phyloP scores from a whole-genome alignment of 1,140 invertebrate genomes.

The Drosophila littoralis region DNA sequence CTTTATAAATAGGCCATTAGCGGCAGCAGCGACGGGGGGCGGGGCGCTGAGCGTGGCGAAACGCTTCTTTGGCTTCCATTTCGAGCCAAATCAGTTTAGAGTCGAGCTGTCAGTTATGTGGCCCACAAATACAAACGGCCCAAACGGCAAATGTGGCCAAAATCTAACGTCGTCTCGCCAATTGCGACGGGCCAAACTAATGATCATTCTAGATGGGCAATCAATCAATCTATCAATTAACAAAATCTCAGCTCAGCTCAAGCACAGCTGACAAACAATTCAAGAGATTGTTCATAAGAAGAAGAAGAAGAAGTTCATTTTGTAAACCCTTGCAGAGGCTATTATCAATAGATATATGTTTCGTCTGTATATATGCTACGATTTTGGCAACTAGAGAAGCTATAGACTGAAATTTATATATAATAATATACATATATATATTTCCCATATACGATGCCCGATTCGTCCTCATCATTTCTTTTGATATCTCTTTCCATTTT shows the following conservation, averaged over 20 bases:
- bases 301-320: no score
- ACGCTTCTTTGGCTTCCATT: conserved; percentile 56
- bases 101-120: conserved; percentile 63
- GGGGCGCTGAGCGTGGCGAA: background rate
- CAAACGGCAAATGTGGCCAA: conserved; percentile 37
- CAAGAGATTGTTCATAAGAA: background rate
- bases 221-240: conserved; percentile 5
- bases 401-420: no score
- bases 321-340: no score
- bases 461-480: no score
- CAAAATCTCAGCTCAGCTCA: background rate
- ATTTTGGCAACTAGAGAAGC: no score
- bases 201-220: conserved; percentile 11
- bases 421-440: no score
- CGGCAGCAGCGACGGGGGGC: conserved; percentile 5
- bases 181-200: background rate
- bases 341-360: no score
- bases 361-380: no score
- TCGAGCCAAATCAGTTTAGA: conserved; percentile 33
- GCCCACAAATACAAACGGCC: conserved; percentile 57
- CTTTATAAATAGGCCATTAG: conserved; percentile 66
- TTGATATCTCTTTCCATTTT: no score
- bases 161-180: background rate
- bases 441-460: no score
- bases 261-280: background rate